phyloP scores from a whole-genome alignment of 2,888 invertebrate genomes.

The Thymelicus acteon region DNA sequence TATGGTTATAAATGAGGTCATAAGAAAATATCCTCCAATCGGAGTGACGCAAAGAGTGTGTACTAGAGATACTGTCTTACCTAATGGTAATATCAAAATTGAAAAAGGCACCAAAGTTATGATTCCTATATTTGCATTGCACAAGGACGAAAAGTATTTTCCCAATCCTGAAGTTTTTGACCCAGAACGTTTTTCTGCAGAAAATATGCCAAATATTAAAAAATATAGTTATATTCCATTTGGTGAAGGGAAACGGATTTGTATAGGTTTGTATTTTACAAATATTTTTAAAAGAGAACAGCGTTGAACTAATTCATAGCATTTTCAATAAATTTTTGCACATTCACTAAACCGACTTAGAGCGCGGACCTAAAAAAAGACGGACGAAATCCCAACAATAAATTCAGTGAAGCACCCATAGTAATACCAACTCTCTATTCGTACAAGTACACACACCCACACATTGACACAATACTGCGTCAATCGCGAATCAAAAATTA shows the following conservation, averaged over 20 bases:
- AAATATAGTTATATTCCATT: constrained; percentile 75
- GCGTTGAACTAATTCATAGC: no score
- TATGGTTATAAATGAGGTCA: constrained; percentile 66
- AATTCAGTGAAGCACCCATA: no score
- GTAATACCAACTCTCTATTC: no score
- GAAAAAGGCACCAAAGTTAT: constrained; percentile 48
- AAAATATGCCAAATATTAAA: constrained; percentile 48
- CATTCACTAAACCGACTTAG: no score
- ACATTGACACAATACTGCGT: no score
- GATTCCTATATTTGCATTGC: constrained; percentile 48
- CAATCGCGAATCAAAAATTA: no score
- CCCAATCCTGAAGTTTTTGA: constrained; percentile 50
- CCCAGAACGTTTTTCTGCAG: constrained; percentile 51
- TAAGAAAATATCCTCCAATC: constrained; percentile 72
- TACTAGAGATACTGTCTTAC: constrained; percentile 55
- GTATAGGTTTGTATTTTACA: constrained; percentile 67
- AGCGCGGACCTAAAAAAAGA: no score
- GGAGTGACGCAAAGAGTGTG: constrained; percentile 61
- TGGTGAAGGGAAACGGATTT: constrained; percentile 79
- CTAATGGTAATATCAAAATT: constrained; percentile 52
- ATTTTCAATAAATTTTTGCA: no score
- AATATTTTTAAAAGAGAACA: neutral
- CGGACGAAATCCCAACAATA: no score
- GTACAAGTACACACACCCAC: no score
- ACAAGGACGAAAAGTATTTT: constrained; percentile 64